Evolutionary conservation across 2,888 invertebrate genomes (phyloP), one percentile per base, ranked within the genome.

Genomic region (Notodonta dromedarius): DNA sequence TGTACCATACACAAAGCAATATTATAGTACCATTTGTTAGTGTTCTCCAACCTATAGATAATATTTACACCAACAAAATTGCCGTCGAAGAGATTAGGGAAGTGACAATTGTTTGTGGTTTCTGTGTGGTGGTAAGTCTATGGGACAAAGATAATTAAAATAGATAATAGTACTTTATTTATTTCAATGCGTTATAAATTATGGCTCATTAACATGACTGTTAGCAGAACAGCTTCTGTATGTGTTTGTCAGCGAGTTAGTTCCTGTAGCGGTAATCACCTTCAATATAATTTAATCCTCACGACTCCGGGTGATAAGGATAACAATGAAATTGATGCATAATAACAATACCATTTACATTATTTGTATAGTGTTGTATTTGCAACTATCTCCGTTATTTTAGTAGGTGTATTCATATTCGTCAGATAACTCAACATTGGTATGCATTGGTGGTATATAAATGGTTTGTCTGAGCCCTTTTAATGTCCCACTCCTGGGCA

Each of bases 1-100:
- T 24, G 12, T 7, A 52, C 58, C 65, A 66, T 72, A 65, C 69
- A 66, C 63, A 63, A 61, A 63, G 61, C 64, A 65, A 64, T 61
- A 70, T 65, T 35, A 6, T 35, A 35, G 1, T 35, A 62, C 44
- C 57, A 61, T 65, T 55, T 60, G 46, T 24, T 24, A 24, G 24
- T 24, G 24, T 24, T 24, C 24, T 24, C 24, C 2, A 24, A 24
- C 24, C 24, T 24, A 24, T 24, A 24, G 60, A 61, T 61, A 59
- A 60, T 60, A 54, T 58, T 57, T 9, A 35, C 35, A 7, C 35
- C 7, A 35, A 35, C 35, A 35, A 35, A 35, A 4, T 35, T 35
- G 35, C 35, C 2, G 35, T 6, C 2, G 4, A 35, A 7, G 35
- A 2, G 35, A 35, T 35, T 7, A 35, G 35, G 35, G 35, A 35